Conservation (phyloP, 2,888 invertebrate species). For the Glaucopsyche alexis region DNA sequence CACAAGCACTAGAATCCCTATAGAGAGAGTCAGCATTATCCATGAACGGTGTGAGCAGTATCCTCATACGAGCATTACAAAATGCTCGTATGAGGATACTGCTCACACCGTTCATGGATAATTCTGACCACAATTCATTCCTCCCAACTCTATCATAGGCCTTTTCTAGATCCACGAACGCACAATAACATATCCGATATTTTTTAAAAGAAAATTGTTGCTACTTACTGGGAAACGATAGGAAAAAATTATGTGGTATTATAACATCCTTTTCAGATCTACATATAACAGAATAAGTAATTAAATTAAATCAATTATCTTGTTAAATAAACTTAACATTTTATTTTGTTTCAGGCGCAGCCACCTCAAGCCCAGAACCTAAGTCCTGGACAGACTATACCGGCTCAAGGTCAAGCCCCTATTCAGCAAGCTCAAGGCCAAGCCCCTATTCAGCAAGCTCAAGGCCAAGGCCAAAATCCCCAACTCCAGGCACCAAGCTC, state of each 20-base stretch:
- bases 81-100: no score
- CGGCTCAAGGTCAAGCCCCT: slow-evolving; percentile 37
- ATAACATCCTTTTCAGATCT: not conserved
- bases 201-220: not conserved
- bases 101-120: no score
- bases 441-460: slow-evolving; percentile 38
- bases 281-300: no score
- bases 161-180: no score
- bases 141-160: no score
- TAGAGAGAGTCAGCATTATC: no score
- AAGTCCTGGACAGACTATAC: slow-evolving; percentile 17
- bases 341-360: slow-evolving; percentile 33
- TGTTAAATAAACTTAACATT: not conserved
- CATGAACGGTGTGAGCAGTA: no score
- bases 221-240: not conserved
- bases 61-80: no score
- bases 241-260: not conserved
- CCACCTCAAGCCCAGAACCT: slow-evolving; percentile 40
- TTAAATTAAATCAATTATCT: no score
- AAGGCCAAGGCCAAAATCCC: slow-evolving; percentile 30
- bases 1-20: no score
- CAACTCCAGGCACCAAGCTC: slow-evolving; percentile 10
- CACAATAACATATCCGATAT: no score
- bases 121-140: no score
- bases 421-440: slow-evolving; percentile 40